These are phyloP conservation scores for Hoplodrina ambigua DNA, from an alignment of 2,888 invertebrate genomes.

Conservation along the genomic window DNA sequence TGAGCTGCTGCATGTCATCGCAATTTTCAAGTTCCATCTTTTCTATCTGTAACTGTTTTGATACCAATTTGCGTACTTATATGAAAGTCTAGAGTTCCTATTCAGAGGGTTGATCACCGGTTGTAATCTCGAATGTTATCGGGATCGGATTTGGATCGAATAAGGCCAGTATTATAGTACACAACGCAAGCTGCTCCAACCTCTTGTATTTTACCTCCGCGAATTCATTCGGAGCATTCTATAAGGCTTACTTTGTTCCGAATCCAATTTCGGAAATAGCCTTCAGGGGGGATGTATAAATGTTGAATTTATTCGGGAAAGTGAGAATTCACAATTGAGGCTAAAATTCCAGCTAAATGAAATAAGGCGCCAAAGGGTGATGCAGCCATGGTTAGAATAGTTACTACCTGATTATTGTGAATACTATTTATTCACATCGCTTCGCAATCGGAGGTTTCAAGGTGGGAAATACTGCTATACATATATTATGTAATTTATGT, in stretches of 20 bases:
- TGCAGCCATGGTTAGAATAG: constrained; percentile 51
- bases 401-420: constrained; percentile 46
- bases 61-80: constrained; percentile 29
- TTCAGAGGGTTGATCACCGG: constrained; percentile 49
- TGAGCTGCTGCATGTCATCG: too few relatives aligned
- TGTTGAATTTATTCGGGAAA: constrained; percentile 58
- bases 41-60: constrained; percentile 19
- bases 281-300: constrained; percentile 46
- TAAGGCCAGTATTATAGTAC: constrained; percentile 56
- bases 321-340: constrained; percentile 51
- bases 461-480: constrained; percentile 33
- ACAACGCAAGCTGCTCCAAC: constrained; percentile 44
- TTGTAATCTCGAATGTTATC: constrained; percentile 62
- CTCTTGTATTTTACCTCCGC: constrained; percentile 59
- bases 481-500: constrained; percentile 30
- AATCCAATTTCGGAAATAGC: constrained; percentile 64
- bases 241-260: constrained; percentile 60
- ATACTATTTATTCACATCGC: constrained; percentile 13
- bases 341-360: constrained; percentile 52
- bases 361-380: constrained; percentile 50
- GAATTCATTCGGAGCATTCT: constrained; percentile 60
- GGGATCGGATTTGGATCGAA: constrained; percentile 59
- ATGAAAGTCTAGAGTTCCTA: constrained; percentile 35
- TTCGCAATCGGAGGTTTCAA: constrained; percentile 15
- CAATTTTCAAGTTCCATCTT: too few relatives aligned